Evolutionary conservation across 1,140 invertebrate genomes (phyloP), one percentile per base, ranked within the genome.

Genomic region (Drosophila neocordata): DNA sequence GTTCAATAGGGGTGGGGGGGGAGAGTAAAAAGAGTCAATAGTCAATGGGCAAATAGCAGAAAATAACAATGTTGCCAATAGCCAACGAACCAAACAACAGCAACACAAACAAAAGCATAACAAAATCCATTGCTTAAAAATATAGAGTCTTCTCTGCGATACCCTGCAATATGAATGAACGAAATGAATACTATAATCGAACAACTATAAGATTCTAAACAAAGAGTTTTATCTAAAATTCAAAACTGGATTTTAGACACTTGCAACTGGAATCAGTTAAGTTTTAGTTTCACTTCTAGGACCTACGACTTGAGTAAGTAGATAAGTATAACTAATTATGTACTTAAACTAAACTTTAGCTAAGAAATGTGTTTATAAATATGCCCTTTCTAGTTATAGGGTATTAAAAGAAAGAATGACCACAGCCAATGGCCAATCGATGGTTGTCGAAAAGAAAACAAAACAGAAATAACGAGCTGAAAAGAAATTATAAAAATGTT

Each of bases 31-130:
- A 34, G 24, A 20, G 67, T 82, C 78, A 87, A 85, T 88, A 85
- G 78, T 85, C 82, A 82, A 87, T 85, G 82, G 58, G 71, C 82
- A 85, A 85, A 85, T 79, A 78, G 82, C 82, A 87, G 83, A 85
- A 85, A 85, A 85, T 87, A 85, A 85, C 82, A 85, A 85, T 85
- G 82, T 85, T 85, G 82, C 82, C 82, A 82, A 87, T 85, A 80
- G 82, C 82, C 82, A 85, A 82, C 82, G 82, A 85, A 82, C 82
- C 82, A 85, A 87, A 65, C 82, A 69, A 60, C 73, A 81, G 58
- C 77, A 85, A 74, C 77, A 69, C 59, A 72, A 81, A 56, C 66
- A 61, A 55, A 69, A 73, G n/a, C 59, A 34, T 38, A 35, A 20
- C 57, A 48, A 48, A 48, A 48, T 48, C 41, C 41, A 8, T 11